Conservation (phyloP, 2,113 vertebrate genomes). For the Motacilla alba region DNA sequence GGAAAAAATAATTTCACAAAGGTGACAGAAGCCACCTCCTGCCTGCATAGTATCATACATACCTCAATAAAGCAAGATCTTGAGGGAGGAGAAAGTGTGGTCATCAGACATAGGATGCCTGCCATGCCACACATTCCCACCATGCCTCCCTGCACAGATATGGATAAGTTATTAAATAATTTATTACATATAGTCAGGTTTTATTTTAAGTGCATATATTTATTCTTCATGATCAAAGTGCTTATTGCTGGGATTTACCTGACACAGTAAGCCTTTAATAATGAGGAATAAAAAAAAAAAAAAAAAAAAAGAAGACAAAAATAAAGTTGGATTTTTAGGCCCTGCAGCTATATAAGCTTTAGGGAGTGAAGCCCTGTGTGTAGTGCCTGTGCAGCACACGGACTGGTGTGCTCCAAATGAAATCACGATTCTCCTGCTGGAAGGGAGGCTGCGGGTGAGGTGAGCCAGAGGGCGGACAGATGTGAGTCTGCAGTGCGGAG, state of each 20-base stretch:
- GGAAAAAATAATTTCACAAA: background rate
- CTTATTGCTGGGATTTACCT: background rate
- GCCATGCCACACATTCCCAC: background rate
- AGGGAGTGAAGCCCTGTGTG: background rate
- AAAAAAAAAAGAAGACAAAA: too few species aligned
- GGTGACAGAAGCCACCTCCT: background rate
- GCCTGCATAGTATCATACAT: background rate
- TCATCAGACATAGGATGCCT: background rate
- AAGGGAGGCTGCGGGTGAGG: background rate
- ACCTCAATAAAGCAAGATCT: background rate
- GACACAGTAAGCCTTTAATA: background rate
- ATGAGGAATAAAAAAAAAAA: background rate
- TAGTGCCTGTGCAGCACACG: background rate
- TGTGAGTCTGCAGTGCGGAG: background rate
- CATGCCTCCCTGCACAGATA: background rate
- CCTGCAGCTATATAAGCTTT: background rate
- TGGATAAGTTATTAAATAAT: background rate
- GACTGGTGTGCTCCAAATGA: slow-evolving; percentile 1
- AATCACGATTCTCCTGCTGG: background rate
- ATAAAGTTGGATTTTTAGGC: background rate
- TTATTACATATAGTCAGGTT: background rate
- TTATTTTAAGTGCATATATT: background rate
- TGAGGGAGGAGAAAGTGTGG: background rate
- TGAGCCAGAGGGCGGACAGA: slow-evolving; percentile 57
- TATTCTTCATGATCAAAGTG: background rate